Evolutionary conservation across 2,113 vertebrate genomes (phyloP).

Genomic region (Scolopax mira): DNA sequence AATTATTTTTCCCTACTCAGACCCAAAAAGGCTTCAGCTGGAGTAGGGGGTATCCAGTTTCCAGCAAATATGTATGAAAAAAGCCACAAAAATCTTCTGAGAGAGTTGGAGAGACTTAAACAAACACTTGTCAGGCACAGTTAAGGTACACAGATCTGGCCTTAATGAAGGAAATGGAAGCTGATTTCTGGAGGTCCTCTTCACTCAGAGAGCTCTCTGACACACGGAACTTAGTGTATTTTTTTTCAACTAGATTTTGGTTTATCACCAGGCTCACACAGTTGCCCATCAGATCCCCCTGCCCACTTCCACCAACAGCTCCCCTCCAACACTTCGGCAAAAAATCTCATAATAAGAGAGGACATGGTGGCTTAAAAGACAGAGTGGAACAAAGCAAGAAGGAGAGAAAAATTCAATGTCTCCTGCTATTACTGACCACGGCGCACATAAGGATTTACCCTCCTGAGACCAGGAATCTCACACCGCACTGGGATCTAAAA

Average conservation of each 20-base stretch:
- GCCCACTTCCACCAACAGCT: background rate
- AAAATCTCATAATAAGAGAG: fast-evolving
- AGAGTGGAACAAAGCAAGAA: background rate
- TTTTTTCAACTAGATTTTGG: background rate
- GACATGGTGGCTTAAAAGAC: background rate
- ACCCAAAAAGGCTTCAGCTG: conserved; percentile 7
- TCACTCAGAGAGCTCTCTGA: background rate
- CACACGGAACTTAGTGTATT: background rate
- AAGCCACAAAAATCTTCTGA: background rate
- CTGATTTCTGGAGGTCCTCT: background rate
- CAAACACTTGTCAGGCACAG: background rate
- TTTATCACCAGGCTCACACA: background rate
- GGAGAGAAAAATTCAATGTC: background rate
- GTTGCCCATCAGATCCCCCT: background rate
- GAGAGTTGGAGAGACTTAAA: background rate
- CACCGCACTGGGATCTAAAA: background rate
- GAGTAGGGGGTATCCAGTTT: background rate
- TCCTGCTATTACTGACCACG: background rate
- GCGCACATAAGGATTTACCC: background rate
- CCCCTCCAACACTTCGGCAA: background rate
- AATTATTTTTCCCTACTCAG: background rate
- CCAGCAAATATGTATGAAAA: background rate
- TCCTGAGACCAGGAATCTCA: background rate
- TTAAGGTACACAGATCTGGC: background rate
- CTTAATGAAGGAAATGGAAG: background rate